Percentiles rank a stretch among this genome's conserved stretches.
Conservation (phyloP, 1,140 invertebrate genomes). For the Heliconius nattereri region DNA sequence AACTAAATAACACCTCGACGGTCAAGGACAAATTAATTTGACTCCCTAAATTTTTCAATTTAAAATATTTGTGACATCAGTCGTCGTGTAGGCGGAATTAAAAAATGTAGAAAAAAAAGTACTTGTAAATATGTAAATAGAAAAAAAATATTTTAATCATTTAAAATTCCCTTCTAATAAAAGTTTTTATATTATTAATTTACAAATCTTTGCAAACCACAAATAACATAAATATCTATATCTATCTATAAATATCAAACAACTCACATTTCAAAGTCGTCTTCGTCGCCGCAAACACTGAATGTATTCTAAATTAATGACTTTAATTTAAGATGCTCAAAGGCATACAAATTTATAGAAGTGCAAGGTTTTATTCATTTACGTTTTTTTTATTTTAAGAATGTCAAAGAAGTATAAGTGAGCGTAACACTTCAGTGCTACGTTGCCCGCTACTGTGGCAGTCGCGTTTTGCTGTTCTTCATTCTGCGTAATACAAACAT, state of each 20-base stretch:
- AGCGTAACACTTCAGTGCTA: no score
- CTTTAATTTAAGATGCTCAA: neutral
- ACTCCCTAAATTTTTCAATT: slow-evolving; percentile 80
- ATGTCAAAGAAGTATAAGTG: neutral
- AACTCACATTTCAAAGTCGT: slow-evolving; percentile 2
- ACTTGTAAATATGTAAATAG: slow-evolving; percentile 44
- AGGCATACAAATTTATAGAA: neutral
- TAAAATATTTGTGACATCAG: slow-evolving; percentile 58
- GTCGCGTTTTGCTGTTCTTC: neutral
- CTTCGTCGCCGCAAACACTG: slow-evolving; percentile 5
- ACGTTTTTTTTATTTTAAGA: neutral
- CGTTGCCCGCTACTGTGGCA: no score
- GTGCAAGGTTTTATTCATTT: neutral
- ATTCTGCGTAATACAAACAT: neutral
- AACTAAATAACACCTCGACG: slow-evolving; percentile 7
- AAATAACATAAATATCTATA: no score
- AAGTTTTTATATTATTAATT: neutral
- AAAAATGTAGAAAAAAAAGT: slow-evolving; percentile 17
- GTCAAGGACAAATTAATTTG: slow-evolving; percentile 53
- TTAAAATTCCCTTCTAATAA: no score
- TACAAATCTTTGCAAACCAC: neutral
- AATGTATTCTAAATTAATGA: slow-evolving; percentile 10
- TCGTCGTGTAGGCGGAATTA: slow-evolving; percentile 39
- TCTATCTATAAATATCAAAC: neutral
- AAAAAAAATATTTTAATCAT: neutral